Conservation (phyloP, 30 jellyfish, hydroid and myxozoan species). For the Catostylus mosaicus region DNA sequence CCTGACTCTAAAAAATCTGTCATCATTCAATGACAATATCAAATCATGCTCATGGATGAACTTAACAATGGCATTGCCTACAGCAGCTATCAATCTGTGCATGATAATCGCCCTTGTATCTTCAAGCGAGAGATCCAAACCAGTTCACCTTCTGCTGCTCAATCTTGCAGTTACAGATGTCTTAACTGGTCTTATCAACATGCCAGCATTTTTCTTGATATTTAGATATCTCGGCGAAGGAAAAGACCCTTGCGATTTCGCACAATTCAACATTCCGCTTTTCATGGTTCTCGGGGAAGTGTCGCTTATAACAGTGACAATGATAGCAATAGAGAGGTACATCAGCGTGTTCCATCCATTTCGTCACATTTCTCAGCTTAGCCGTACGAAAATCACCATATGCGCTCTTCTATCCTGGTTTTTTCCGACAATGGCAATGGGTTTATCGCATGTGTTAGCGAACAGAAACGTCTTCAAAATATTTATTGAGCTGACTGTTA, state of each 20-base stretch:
- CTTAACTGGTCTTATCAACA: slow-evolving; percentile 14
- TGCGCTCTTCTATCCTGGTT: slow-evolving; percentile 12
- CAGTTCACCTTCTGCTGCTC: slow-evolving; percentile 15
- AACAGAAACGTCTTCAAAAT: neutral
- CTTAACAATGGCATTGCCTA: slow-evolving; percentile 18
- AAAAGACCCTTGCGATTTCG: slow-evolving; percentile 42
- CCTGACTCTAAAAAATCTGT: neutral
- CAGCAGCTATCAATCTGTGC: slow-evolving; percentile 9
- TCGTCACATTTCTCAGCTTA: neutral
- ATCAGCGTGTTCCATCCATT: slow-evolving; percentile 46
- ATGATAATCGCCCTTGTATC: slow-evolving; percentile 11
- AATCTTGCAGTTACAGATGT: slow-evolving; percentile 45
- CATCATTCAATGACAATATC: neutral
- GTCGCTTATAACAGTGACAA: slow-evolving; percentile 20
- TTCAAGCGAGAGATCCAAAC: slow-evolving; percentile 32
- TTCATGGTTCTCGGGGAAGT: slow-evolving; percentile 6
- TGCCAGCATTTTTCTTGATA: slow-evolving; percentile 14
- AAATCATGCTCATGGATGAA: slow-evolving; percentile 16
- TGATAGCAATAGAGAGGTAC: slow-evolving; percentile 50
- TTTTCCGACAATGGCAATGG: neutral
- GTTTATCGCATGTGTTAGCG: neutral
- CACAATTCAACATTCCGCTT: slow-evolving; percentile 4
- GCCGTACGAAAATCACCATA: neutral
- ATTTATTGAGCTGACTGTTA: neutral
- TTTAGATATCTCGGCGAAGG: slow-evolving; percentile 1